A percentile compares a stretch with the other conserved stretches of the same genome.
phyloP scores from a whole-genome alignment of 2,888 invertebrate species.

The Caenorhabditis auriculariae region DNA sequence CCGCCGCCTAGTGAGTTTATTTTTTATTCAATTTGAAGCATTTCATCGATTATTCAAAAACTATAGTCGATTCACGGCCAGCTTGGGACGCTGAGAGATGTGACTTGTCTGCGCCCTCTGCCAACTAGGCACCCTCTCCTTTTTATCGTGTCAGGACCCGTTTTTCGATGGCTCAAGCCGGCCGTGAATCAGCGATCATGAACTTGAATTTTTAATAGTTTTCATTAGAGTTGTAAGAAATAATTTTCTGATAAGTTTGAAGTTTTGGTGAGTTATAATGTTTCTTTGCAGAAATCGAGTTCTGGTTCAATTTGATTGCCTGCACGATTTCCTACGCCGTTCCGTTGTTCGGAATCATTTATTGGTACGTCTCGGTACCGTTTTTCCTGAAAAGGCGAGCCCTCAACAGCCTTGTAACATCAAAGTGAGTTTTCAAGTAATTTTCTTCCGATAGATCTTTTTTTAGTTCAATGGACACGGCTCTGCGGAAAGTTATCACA shows the following conservation, averaged over 20 bases:
- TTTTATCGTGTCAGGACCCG: background rate
- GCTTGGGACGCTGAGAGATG: no score
- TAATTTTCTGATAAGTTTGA: no score
- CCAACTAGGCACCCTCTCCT: no score
- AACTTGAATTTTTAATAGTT: no score
- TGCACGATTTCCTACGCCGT: conserved; percentile 56
- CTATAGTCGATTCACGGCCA: no score
- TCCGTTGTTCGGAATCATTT: conserved; percentile 60
- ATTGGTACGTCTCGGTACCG: conserved; percentile 62
- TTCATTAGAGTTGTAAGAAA: no score
- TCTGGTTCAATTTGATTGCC: conserved; percentile 57
- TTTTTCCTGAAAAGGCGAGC: conserved; percentile 58
- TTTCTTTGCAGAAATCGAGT: conserved; percentile 54
- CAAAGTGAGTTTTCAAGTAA: conserved; percentile 23
- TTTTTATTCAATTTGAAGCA: background rate
- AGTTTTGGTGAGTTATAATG: background rate
- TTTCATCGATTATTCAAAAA: no score
- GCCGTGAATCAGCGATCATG: no score
- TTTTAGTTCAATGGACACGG: conserved; percentile 52
- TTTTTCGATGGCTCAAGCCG: no score
- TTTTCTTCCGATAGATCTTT: background rate
- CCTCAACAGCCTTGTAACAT: conserved; percentile 47
- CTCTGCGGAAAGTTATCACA: conserved; percentile 57
- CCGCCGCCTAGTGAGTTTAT: conserved; percentile 40
- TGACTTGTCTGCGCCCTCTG: no score